A percentile compares a stretch with the other conserved stretches of the same genome.
phyloP scores from a whole-genome alignment of 2,797 vertebrate genomes.

The Sebastiscus tertius region DNA sequence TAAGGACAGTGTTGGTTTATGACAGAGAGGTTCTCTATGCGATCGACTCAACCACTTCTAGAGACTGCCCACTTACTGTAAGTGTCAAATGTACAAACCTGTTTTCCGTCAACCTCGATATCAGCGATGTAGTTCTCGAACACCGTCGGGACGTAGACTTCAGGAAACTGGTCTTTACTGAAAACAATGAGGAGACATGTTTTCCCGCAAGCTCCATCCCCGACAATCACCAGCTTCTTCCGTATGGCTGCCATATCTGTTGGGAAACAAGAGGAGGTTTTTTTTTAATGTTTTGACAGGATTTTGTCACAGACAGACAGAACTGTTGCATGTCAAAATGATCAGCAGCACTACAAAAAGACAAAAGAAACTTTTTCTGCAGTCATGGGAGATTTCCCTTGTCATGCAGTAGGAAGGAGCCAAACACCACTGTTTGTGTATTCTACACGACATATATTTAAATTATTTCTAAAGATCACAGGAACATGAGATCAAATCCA shows the following conservation, averaged over 20 bases:
- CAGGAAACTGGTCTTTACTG: conserved; percentile 98
- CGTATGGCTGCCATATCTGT: conserved; percentile 94
- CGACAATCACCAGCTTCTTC: conserved; percentile 98
- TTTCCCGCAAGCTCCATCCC: conserved; percentile 97
- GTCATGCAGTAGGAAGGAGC: neutral
- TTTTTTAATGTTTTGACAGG: neutral
- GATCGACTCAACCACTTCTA: neutral
- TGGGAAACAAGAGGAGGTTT: conserved; percentile 35
- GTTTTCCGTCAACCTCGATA: conserved; percentile 96
- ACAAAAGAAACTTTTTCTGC: neutral
- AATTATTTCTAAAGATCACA: conserved; percentile 17
- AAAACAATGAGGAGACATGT: conserved; percentile 98
- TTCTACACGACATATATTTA: conserved; percentile 6
- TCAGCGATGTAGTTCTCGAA: conserved; percentile 99
- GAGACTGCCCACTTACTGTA: too few species aligned
- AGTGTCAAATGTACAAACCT: conserved; percentile 82
- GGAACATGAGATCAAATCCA: conserved; percentile 5
- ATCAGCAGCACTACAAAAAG: neutral
- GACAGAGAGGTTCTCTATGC: neutral
- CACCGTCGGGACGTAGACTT: conserved; percentile 97
- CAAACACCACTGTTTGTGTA: neutral
- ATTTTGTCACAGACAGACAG: neutral
- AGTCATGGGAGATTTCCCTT: neutral
- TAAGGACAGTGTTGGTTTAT: neutral
- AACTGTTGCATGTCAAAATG: neutral